Evolutionary conservation across 35 echinoderm and acorn worm species (phyloP).

Genomic region (Diadema setosum): DNA sequence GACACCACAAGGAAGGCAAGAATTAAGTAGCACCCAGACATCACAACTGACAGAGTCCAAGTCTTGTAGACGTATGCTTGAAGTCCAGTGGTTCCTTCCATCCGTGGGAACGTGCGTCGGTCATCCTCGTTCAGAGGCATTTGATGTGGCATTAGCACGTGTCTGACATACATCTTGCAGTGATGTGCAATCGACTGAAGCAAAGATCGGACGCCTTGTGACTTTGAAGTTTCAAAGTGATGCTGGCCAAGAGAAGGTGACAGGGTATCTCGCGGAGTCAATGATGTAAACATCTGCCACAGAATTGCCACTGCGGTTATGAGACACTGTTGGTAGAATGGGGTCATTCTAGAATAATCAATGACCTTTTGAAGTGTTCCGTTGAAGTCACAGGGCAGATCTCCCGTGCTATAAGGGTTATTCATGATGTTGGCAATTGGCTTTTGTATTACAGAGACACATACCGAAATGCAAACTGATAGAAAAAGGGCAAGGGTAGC

Average conservation of each 20-base stretch:
- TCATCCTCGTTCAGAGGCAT: background rate
- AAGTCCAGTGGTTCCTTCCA: background rate
- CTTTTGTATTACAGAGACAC: background rate
- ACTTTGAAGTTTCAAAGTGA: too few species aligned
- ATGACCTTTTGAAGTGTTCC: background rate
- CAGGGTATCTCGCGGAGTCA: background rate
- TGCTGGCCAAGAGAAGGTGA: background rate
- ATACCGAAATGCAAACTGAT: background rate
- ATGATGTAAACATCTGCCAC: background rate
- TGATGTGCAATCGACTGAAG: too few species aligned
- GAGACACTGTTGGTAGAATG: background rate
- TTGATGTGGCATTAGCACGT: background rate
- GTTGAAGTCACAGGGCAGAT: background rate
- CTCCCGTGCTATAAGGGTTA: background rate
- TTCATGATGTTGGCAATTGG: background rate
- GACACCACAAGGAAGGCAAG: background rate
- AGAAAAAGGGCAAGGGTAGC: background rate
- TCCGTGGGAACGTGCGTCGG: too few species aligned
- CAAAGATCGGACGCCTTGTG: too few species aligned
- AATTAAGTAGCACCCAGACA: background rate
- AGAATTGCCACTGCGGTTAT: background rate
- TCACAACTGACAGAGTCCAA: background rate
- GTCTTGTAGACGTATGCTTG: background rate
- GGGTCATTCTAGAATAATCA: background rate
- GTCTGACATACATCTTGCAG: background rate